Conservation (phyloP, 2,113 vertebrate genomes). For the Mesoclemmys tuberculata region DNA sequence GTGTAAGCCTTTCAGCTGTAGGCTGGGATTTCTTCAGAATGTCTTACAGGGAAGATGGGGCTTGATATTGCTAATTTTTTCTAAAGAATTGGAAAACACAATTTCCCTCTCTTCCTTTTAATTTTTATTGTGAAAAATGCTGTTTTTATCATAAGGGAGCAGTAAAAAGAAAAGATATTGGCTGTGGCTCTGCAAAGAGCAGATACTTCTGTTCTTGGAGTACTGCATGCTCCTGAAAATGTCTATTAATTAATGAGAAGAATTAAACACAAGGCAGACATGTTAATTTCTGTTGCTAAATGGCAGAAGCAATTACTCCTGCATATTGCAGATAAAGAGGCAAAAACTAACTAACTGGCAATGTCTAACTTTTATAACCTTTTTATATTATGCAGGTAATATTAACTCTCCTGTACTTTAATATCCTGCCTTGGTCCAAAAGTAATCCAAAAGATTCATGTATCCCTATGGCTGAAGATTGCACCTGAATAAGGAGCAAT, state of each 20-base stretch:
- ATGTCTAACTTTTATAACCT: not conserved
- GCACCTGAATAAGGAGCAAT: not conserved
- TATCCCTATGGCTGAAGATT: not conserved
- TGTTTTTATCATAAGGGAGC: not conserved
- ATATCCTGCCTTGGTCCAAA: not conserved
- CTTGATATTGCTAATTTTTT: not conserved
- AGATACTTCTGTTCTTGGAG: not conserved
- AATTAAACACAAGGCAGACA: not conserved
- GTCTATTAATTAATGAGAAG: not conserved
- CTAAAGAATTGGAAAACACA: not conserved
- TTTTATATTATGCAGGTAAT: fast-evolving
- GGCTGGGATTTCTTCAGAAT: not conserved
- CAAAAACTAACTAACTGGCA: not conserved
- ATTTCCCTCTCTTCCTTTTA: not conserved
- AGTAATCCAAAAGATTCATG: not conserved
- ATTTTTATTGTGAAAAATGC: not conserved
- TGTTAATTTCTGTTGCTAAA: not conserved
- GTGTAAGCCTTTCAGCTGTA: not conserved
- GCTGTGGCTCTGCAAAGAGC: not conserved
- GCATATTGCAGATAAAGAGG: not conserved
- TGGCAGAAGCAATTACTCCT: not conserved
- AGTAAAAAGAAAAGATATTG: not conserved
- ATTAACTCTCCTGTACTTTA: fast-evolving
- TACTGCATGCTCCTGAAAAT: not conserved
- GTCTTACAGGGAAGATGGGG: not conserved